Conservation (phyloP, 2,113 vertebrate genomes). For the Nothobranchius kuhntae region DNA sequence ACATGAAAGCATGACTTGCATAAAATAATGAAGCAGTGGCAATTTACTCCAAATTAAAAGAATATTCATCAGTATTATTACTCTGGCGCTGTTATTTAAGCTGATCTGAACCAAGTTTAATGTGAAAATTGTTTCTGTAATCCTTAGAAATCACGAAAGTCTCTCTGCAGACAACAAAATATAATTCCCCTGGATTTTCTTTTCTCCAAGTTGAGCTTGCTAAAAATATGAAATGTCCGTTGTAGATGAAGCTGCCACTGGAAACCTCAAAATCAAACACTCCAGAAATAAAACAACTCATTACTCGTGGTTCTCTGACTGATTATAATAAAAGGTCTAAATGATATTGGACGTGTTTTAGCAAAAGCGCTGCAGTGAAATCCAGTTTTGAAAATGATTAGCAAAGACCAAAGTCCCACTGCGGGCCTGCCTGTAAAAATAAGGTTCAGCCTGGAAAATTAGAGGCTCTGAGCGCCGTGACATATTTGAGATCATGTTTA, state of each 20-base stretch:
- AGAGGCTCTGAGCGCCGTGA: neutral
- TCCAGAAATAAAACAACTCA: neutral
- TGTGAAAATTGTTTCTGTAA: too few species aligned
- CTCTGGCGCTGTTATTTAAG: too few species aligned
- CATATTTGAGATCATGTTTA: neutral
- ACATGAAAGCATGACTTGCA: slow-evolving; percentile 5
- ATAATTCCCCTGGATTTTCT: too few species aligned
- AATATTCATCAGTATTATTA: too few species aligned
- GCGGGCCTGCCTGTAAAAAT: neutral
- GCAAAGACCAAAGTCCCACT: slow-evolving; percentile 4
- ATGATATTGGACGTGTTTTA: neutral
- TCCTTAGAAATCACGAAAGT: too few species aligned
- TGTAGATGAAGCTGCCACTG: too few species aligned
- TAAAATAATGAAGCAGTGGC: slow-evolving; percentile 11
- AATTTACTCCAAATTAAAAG: neutral
- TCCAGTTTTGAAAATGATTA: slow-evolving; percentile 8
- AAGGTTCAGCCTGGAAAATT: neutral
- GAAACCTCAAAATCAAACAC: neutral
- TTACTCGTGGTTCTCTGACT: neutral
- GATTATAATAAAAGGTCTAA: neutral
- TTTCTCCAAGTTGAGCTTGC: too few species aligned
- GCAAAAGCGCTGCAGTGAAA: neutral
- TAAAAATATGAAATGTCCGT: too few species aligned
- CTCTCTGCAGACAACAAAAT: too few species aligned
- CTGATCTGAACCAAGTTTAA: too few species aligned